Evolutionary conservation across 2,113 vertebrate species (phyloP), one percentile per base, ranked within the genome.

Genomic region (Engraulis encrasicolus): DNA sequence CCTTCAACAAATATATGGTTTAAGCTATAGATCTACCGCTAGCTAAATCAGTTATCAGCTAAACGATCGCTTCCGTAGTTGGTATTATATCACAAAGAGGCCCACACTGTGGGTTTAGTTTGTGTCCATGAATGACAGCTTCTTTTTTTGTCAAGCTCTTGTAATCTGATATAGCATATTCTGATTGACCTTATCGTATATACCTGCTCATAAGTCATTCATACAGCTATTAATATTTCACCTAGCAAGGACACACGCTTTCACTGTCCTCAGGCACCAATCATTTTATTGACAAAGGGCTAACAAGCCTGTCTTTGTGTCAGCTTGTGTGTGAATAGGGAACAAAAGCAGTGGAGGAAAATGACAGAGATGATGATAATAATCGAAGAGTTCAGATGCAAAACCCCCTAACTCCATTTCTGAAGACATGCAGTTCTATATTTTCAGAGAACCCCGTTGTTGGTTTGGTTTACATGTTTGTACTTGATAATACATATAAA

Each of bases 231-330:
- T 61, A 20, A 61, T 61, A 61, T 61, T 36, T 74, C 66, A 74
- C 66, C 66, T 74, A 17, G 31, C 66, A 74, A 74, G 66, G 66
- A 14, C 66, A 71, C 31, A 71, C 34, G 66, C 17, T 27, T 74
- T 9, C 31, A 74, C 12, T 74, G 15, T 74, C 66, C 66, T 74
- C 66, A 74, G 66, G 12, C 31, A 31, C 66, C 66, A 74, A 74
- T 74, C 66, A 74, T 31, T 14, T 74, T 74, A 74, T 74, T 74
- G 23, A 74, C 66, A 74, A 74, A 74, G 27, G 66, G 34, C 66
- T 74, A 15, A 74, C 66, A 74, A 27, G 23, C 6, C 27, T 74
- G 27, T 74, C 11, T 14, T 14, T 61, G 1, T 23, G 58, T 6
- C 34, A n/a, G n/a, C n/a, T n/a, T n/a, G n/a, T 14, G 17, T 34